A percentile compares a stretch with the other conserved stretches of the same genome.
Evolutionary conservation across 2,113 vertebrate species (phyloP).

Genomic region (Rhabdomys dilectus): DNA sequence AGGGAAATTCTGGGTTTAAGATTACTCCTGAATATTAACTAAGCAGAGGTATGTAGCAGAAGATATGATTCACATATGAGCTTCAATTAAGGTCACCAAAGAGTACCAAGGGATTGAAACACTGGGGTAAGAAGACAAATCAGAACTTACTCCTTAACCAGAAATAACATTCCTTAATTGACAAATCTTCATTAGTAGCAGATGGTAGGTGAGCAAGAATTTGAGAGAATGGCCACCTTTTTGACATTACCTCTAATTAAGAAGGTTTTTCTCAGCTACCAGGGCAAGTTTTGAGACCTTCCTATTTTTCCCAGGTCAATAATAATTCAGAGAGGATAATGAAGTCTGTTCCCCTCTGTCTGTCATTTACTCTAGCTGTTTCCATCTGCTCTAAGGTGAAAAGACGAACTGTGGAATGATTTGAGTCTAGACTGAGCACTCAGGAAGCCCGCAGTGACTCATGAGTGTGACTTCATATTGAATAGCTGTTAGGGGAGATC

Average conservation of each 20-base stretch:
- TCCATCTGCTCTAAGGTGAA: conserved; percentile 74
- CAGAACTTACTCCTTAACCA: conserved; percentile 64
- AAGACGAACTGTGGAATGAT: conserved; percentile 43
- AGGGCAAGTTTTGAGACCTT: conserved; percentile 71
- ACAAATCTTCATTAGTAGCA: conserved; percentile 70
- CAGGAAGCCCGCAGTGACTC: neutral
- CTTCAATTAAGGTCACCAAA: conserved; percentile 65
- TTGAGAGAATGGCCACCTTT: conserved; percentile 63
- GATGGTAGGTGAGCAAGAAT: conserved; percentile 73
- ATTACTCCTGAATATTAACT: conserved; percentile 18
- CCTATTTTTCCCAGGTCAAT: conserved; percentile 74
- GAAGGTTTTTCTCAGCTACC: conserved; percentile 67
- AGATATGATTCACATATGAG: conserved; percentile 47
- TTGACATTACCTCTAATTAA: conserved; percentile 74
- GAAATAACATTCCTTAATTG: conserved; percentile 67
- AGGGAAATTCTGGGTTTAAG: conserved; percentile 8
- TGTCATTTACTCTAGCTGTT: conserved; percentile 73
- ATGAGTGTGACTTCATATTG: conserved; percentile 29
- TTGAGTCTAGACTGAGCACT: conserved; percentile 4
- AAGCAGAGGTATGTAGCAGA: neutral
- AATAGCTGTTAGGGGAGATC: neutral
- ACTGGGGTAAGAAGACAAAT: conserved; percentile 57
- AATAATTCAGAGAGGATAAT: conserved; percentile 76
- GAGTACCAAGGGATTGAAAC: conserved; percentile 54
- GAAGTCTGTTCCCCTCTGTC: conserved; percentile 73